Evolutionary conservation across 2,888 invertebrate genomes (phyloP), one percentile per base, ranked within the genome.

Genomic region (Hyppa rectilinea): DNA sequence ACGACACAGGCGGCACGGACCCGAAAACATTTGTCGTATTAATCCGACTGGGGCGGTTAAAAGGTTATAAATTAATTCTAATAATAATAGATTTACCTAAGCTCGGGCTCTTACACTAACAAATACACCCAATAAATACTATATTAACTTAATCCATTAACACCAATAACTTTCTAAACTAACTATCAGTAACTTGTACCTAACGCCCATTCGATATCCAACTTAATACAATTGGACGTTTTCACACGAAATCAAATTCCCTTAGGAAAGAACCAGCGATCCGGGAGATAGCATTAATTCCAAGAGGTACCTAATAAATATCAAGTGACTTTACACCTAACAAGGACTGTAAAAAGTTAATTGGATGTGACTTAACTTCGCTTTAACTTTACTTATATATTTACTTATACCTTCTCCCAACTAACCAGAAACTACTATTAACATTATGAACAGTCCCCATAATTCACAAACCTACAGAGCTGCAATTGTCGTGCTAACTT

Each of bases 221-320:
- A 61, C 26, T 56, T 36, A 50, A 59, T 50, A 59, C 12, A 69
- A 62, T 75, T 65, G 20, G 7, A 68, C 23, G 10, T 23, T 47
- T 45, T 20, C 17, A 59, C 38, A 66, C 23, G 31, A 55, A 53
- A n/a, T 29, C 17, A 40, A 55, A 60, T 45, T 63, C 75, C 60
- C 49, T 29, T 0, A 31, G 38, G 63, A 47, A 20, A 43, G 55
- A 58, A 55, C 55, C n/a, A 2, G 38, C 56, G 66, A 64, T 59
- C 43, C 50, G 36, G 40, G 23, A 62, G 47, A 74, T 20, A 20
- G 26, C n/a, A 45, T 53, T 67, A 34, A 74, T 75, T 78, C 63
- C 62, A 45, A 59, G 43, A 60, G 49, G 36, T 31, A n/a, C n/a
- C n/a, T n/a, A 62, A 68, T 79, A 79, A 79, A 73, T 82, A 76